Evolutionary conservation across 1,140 invertebrate genomes (phyloP), one percentile per base, ranked within the genome.

Genomic region (Lepidurus couesii): DNA sequence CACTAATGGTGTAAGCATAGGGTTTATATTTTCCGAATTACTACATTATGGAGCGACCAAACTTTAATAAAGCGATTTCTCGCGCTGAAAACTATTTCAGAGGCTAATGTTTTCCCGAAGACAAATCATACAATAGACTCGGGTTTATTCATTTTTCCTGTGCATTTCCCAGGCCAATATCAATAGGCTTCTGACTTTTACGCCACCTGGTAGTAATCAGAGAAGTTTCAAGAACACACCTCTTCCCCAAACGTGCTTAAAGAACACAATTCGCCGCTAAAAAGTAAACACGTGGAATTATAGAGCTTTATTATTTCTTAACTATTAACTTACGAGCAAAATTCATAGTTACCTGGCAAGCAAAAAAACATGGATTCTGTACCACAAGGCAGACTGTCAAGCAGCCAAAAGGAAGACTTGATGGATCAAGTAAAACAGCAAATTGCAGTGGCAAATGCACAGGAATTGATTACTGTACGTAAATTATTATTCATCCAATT

Each of bases 381-480:
- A 74, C 43, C 77, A 43, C 45, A 74, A 43, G 83, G 83, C 24
- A 42, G 79, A 79, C 81, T 90, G 77, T 85, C 90, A 44, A 88
- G 90, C 21, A 86, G 87, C 47, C 92, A 97, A 85, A 93, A 92
- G 83, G 94, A 94, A 80, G 94, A 97, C 83, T 85, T 98, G 34
- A 97, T 98, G 92, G 92, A 95, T 81, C 93, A 97, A 88, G 93
- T 98, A 9, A 96, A 97, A 87, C 95, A 98, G 85, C 95, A 98
- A 89, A 93, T 98, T 80, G 95, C 95, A 1, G 89, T 98, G 65
- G 94, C 95, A 34, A 97, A 96, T 87, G 94, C 94, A 26, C 96
- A 98, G 86, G 95, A 97, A 89, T 86, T 98, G 81, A 87, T 98
- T 73, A 91, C 92, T 85, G 93, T 95, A 88, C 86, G 83, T 83